Evolutionary conservation across 2,797 vertebrate genomes (phyloP).

Genomic region (Tolypeutes matacus): DNA sequence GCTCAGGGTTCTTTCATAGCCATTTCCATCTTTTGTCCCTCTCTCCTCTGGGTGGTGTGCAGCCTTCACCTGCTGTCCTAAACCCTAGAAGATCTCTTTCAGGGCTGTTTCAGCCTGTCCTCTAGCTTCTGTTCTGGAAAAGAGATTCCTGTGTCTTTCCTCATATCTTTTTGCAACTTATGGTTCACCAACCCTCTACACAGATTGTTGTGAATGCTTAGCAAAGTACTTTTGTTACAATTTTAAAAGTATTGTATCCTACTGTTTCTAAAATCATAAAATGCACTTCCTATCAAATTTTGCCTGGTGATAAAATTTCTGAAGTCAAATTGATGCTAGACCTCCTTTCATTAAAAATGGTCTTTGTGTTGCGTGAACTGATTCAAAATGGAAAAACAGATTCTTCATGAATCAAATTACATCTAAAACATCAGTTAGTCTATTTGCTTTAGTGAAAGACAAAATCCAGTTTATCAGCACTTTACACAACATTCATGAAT

Average conservation of each 20-base stretch:
- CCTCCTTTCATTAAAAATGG: neutral
- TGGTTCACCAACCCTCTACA: neutral
- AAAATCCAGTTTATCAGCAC: neutral
- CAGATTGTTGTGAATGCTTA: neutral
- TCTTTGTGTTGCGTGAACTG: slow-evolving; percentile 1
- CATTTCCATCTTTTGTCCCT: too few relatives aligned
- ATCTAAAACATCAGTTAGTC: neutral
- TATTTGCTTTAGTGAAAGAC: neutral
- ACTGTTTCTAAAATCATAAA: slow-evolving; percentile 26
- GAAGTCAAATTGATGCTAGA: neutral
- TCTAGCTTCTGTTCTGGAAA: too few relatives aligned
- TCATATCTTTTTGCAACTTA: neutral
- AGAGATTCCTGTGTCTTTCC: too few relatives aligned
- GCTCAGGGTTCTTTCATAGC: too few relatives aligned
- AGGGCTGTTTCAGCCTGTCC: too few relatives aligned
- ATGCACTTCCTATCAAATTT: neutral
- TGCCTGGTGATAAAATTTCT: slow-evolving; percentile 23
- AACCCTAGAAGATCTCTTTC: too few relatives aligned
- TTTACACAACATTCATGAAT: neutral
- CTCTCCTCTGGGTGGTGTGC: too few relatives aligned
- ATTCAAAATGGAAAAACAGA: neutral
- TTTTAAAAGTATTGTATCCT: neutral
- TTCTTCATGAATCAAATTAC: neutral
- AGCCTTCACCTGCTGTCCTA: too few relatives aligned
- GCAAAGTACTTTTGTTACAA: neutral